Evolutionary conservation across 2,113 vertebrate species (phyloP).

Genomic region (Arizona elegans): DNA sequence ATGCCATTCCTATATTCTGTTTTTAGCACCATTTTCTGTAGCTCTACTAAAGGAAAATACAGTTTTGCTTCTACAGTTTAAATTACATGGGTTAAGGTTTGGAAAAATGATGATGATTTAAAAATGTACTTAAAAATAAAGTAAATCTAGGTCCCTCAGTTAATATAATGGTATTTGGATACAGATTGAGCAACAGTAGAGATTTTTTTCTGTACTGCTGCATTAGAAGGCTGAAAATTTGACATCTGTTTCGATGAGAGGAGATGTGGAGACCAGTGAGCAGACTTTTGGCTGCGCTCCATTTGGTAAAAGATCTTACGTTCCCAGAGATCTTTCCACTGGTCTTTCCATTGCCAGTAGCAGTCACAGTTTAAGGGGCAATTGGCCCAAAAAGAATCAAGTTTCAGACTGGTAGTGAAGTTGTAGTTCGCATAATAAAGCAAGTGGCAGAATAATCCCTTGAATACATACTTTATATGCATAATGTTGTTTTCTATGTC

Average conservation of each 20-base stretch:
- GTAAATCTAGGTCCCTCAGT: slow-evolving; percentile 24
- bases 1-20: neutral
- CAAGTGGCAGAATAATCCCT: slow-evolving; percentile 54
- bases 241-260: slow-evolving; percentile 63
- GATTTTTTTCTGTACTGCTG: slow-evolving; percentile 51
- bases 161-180: slow-evolving; percentile 40
- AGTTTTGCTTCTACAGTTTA: neutral
- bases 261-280: slow-evolving; percentile 58
- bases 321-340: slow-evolving; percentile 73
- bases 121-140: neutral
- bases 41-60: neutral
- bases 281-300: slow-evolving; percentile 64
- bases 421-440: slow-evolving; percentile 64
- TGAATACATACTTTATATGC: slow-evolving; percentile 40
- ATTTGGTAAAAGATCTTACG: slow-evolving; percentile 67
- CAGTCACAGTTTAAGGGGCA: slow-evolving; percentile 65
- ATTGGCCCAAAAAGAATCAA: slow-evolving; percentile 59
- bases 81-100: neutral
- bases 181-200: slow-evolving; percentile 21
- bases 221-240: slow-evolving; percentile 39
- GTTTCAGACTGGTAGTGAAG: slow-evolving; percentile 66
- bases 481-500: slow-evolving; percentile 58
- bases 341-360: slow-evolving; percentile 68
- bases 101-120: neutral
- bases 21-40: neutral